Evolutionary conservation across 2,797 vertebrate genomes (phyloP).

Genomic region (Poeciliopsis gracilis): DNA sequence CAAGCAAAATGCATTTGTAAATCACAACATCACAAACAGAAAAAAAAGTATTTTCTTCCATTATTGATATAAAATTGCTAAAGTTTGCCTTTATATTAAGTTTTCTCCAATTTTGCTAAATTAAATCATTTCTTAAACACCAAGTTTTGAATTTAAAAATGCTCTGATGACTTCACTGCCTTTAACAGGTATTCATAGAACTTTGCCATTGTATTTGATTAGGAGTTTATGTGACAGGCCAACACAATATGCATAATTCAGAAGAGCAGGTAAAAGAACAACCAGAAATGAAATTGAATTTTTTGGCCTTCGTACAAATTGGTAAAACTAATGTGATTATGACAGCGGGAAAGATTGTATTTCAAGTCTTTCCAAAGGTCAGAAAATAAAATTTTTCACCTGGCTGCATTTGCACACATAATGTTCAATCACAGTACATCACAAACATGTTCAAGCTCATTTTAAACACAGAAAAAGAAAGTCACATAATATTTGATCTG

Average conservation of each 20-base stretch:
- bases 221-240: neutral
- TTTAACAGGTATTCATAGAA: neutral
- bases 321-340: neutral
- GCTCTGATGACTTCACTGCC: neutral
- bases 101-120: neutral
- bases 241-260: neutral
- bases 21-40: neutral
- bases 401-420: neutral
- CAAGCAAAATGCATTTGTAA: neutral
- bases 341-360: neutral
- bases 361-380: slow-evolving; percentile 7
- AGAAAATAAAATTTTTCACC: slow-evolving; percentile 25
- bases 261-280: neutral
- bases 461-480: slow-evolving; percentile 10
- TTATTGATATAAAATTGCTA: neutral
- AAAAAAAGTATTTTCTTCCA: neutral
- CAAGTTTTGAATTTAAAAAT: neutral
- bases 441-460: neutral
- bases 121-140: neutral
- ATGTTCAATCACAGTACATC: neutral
- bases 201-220: neutral
- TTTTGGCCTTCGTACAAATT: neutral
- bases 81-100: neutral
- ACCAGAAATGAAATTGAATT: neutral
- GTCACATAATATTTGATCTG: slow-evolving; percentile 21